Percentiles rank a stretch among this genome's conserved stretches.
These are phyloP conservation scores for Oreochromis grahami DNA, from an alignment of 2,797 vertebrate species.

Conservation along the genomic window DNA sequence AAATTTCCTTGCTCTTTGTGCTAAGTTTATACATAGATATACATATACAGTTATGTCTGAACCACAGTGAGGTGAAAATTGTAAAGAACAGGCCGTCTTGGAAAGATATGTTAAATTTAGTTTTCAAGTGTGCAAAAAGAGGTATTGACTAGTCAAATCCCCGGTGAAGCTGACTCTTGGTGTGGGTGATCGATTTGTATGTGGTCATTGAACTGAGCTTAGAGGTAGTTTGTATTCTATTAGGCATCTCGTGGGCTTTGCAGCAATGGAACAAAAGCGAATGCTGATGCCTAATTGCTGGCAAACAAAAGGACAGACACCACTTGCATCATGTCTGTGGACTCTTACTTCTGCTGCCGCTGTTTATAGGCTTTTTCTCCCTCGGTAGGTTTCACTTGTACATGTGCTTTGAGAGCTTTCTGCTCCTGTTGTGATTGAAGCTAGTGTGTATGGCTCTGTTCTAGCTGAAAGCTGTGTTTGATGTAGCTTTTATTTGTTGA, in stretches of 20 bases:
- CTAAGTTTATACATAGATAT: rapidly evolving
- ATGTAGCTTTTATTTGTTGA: not conserved
- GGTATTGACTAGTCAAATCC: constrained; percentile 54
- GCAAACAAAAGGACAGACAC: constrained; percentile 3
- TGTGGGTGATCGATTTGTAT: constrained; percentile 60
- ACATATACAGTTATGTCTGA: not conserved
- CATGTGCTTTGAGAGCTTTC: not conserved
- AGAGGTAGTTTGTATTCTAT: constrained; percentile 71
- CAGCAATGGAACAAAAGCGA: constrained; percentile 39
- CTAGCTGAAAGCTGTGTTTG: not conserved
- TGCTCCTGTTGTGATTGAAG: not conserved
- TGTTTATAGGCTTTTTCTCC: not conserved
- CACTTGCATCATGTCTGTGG: not conserved
- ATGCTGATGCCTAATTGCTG: constrained; percentile 46
- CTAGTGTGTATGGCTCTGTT: not conserved
- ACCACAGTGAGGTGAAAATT: not conserved
- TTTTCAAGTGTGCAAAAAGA: constrained; percentile 53
- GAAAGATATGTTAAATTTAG: constrained; percentile 53
- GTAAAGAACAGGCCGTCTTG: not conserved
- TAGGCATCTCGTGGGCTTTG: constrained; percentile 51
- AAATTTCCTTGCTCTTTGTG: not conserved
- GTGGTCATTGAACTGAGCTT: constrained; percentile 55
- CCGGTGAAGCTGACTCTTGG: constrained; percentile 41
- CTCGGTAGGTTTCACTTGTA: not conserved
- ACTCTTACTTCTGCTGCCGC: not conserved